Base-by-base conservation (phyloP, 2,888 invertebrate species). In the Agrochola lychnidis region DNA sequence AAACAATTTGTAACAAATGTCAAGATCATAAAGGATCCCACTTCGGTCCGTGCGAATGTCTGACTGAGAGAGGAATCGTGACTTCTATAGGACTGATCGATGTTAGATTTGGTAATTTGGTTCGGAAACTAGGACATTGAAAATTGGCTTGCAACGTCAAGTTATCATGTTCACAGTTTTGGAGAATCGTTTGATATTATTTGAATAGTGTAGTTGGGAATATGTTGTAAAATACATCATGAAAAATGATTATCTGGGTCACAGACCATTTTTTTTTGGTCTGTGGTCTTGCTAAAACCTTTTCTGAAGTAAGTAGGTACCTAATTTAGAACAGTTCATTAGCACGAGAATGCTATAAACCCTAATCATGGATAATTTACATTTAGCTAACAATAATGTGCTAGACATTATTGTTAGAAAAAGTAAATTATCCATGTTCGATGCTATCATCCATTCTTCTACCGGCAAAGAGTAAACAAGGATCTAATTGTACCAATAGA, bases 1-100 rank as follows among this genome's bases (percentile, higher is more conserved):
- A 87, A 90, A 90, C 90, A 90, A 90, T 92, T 89, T 89, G 86
- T 88, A 88, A 88, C 89, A 92, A 93, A 93, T 93, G 93, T 92
- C 92, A 93, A 91, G 91, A 91, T 87, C 90, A 90, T 91, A 91
- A 91, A 89, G 84, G 87, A 87, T 84, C 83, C 86, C 70, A 87
- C 80, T 86, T 87, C 76, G 82, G 78, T 84, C 74, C 79, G 73
- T 86, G 82, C 86, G 79, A 87, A 85, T 73, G 78, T 82, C 81
- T 84, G 73, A 87, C 67, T 82, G 81, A 89, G 81, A 72, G 78
- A 71, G 69, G 70, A 85, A 83, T 89, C 89, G 89, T 88, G 90
- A 89, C 85, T 80, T 36, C 64, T 67, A 69, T 57, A 61, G 70
- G 71, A 66, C 63, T 79, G 80, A 89, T 87, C 78, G 80, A 77